A percentile compares a stretch with the other conserved stretches of the same genome.
These are phyloP conservation scores for Camelus bactrianus DNA, from an alignment of 2,113 vertebrate species.

Conservation along the genomic window DNA sequence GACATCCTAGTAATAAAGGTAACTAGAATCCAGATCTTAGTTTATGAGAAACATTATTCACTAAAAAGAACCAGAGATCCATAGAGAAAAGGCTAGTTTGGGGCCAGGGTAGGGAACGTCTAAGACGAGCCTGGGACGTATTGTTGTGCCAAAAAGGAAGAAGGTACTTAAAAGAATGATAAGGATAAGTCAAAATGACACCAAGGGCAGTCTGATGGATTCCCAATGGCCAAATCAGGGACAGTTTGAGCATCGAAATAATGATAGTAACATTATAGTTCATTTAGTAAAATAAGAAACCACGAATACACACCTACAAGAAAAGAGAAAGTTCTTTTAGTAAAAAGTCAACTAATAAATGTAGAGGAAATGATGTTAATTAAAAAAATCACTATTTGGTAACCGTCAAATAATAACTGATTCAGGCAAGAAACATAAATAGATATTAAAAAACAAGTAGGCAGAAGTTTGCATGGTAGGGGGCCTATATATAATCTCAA, in stretches of 20 bases:
- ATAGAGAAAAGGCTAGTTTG: background rate
- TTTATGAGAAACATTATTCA: background rate
- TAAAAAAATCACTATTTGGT: constrained; percentile 30
- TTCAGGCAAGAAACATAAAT: constrained; percentile 8
- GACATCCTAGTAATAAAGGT: background rate
- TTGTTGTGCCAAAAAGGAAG: background rate
- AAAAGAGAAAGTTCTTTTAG: constrained; percentile 24
- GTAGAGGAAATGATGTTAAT: background rate
- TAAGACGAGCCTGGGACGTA: background rate
- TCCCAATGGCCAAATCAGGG: background rate
- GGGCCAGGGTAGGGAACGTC: background rate
- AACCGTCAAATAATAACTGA: constrained; percentile 5
- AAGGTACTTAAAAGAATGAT: background rate
- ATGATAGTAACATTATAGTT: background rate
- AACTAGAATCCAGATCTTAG: background rate
- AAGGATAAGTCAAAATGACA: background rate
- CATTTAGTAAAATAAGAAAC: constrained; percentile 2
- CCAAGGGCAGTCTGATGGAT: background rate
- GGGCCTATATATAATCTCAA: background rate
- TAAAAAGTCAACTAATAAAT: background rate
- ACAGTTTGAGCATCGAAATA: background rate
- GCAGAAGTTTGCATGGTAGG: background rate
- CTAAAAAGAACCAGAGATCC: background rate
- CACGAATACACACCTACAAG: background rate
- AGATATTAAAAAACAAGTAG: background rate